phyloP scores from a whole-genome alignment of 2,113 vertebrate genomes.

The Pangasianodon gigas region DNA sequence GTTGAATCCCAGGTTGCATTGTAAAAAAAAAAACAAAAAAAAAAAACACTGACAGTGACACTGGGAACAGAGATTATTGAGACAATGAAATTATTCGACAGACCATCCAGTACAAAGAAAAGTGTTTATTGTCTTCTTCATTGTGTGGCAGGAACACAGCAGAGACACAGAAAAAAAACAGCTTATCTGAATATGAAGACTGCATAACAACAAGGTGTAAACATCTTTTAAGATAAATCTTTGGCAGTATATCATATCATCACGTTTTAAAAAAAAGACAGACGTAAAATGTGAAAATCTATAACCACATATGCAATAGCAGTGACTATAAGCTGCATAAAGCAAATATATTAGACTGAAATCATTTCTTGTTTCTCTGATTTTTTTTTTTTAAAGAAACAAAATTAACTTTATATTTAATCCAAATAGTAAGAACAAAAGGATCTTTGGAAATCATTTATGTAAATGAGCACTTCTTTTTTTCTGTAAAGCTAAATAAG shows the following conservation, averaged over 20 bases:
- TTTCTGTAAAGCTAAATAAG: neutral
- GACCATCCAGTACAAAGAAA: neutral
- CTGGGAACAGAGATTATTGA: neutral
- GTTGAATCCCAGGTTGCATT: no score
- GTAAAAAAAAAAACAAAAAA: no score
- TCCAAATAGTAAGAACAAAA: neutral
- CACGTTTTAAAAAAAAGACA: constrained; percentile 51
- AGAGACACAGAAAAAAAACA: constrained; percentile 33
- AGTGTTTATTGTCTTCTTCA: constrained; percentile 37
- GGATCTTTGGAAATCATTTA: neutral
- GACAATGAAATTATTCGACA: neutral
- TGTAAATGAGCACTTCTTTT: neutral
- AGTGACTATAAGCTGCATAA: constrained; percentile 63
- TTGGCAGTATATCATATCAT: constrained; percentile 55
- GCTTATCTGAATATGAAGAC: constrained; percentile 63
- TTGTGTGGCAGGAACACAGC: constrained; percentile 12
- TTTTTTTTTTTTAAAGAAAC: neutral
- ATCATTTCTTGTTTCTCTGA: constrained; percentile 37
- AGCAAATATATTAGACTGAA: constrained; percentile 71
- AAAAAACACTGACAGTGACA: no score
- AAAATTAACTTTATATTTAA: neutral
- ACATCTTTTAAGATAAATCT: constrained; percentile 57
- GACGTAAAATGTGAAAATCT: constrained; percentile 46
- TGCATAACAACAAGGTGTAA: constrained; percentile 60
- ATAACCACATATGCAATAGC: constrained; percentile 58